phyloP scores from a whole-genome alignment of 2,113 vertebrate genomes.

The Galbula dea region DNA sequence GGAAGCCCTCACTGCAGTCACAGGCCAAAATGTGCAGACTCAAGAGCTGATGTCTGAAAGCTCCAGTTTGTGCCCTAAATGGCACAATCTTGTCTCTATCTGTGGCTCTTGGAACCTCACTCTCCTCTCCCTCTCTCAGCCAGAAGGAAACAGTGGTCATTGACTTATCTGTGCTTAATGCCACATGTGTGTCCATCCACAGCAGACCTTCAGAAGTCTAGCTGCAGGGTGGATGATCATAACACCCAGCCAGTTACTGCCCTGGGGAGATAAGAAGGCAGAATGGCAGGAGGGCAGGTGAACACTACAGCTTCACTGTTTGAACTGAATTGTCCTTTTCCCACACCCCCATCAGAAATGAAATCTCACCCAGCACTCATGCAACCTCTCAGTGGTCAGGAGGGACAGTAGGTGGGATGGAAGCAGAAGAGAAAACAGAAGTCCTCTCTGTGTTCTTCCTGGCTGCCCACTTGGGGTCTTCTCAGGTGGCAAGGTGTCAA shows the following conservation, averaged over 20 bases:
- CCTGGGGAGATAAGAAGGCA: not conserved
- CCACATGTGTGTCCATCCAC: rapidly evolving
- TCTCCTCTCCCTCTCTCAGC: not conserved
- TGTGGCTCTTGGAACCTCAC: not conserved
- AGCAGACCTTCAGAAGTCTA: not conserved
- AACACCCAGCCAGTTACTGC: not conserved
- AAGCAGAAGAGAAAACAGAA: not conserved
- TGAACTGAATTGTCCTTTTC: not conserved
- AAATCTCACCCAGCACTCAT: not conserved
- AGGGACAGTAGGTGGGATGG: not conserved
- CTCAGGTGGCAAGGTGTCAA: not conserved
- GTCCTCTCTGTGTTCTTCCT: not conserved
- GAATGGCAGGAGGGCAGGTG: not conserved
- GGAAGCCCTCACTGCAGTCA: not conserved
- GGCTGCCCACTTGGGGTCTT: not conserved
- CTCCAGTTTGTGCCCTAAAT: not conserved
- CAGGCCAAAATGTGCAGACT: rapidly evolving
- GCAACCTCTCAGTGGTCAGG: rapidly evolving
- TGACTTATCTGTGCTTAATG: not conserved
- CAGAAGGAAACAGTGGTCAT: not conserved
- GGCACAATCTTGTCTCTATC: not conserved
- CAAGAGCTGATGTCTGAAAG: not conserved
- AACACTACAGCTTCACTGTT: not conserved
- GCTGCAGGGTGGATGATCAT: rapidly evolving
- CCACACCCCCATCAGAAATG: not conserved